These are phyloP conservation scores for Imbricaverruca yamaguchii DNA, from an alignment of 2,888 invertebrate genomes.

Conservation along the genomic window DNA sequence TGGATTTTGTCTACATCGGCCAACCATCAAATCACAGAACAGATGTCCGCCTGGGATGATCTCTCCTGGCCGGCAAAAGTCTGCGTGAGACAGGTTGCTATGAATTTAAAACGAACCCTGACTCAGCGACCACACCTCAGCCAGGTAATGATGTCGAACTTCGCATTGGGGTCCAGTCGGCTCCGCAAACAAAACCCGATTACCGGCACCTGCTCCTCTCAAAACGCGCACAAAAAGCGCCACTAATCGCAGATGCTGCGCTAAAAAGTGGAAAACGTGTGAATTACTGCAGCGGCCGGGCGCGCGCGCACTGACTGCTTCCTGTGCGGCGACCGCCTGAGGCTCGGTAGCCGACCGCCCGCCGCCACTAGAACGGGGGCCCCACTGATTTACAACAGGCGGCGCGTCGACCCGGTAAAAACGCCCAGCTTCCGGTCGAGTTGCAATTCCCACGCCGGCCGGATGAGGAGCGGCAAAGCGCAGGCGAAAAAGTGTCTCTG, in stretches of 20 bases:
- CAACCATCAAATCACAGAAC: no score
- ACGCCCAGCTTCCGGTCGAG: background rate
- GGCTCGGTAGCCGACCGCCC: background rate
- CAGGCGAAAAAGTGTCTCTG: background rate
- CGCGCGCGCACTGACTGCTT: background rate
- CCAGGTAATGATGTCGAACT: no score
- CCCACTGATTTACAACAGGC: background rate
- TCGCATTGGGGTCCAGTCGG: no score
- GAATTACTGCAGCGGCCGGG: background rate
- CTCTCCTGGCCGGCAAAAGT: no score
- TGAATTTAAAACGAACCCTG: no score
- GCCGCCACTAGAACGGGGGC: background rate
- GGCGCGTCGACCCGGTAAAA: background rate
- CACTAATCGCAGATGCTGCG: background rate
- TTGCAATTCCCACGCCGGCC: slow-evolving; percentile 13
- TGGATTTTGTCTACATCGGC: no score
- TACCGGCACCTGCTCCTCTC: background rate
- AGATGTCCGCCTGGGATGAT: no score
- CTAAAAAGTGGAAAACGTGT: slow-evolving; percentile 15
- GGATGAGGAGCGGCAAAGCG: background rate
- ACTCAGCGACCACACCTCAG: no score
- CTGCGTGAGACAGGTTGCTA: no score
- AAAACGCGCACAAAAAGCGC: background rate
- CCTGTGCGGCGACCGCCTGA: background rate
- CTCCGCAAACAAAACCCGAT: background rate